Evolutionary conservation across 2,888 invertebrate genomes (phyloP).

Genomic region (Iselma pallidipennis): DNA sequence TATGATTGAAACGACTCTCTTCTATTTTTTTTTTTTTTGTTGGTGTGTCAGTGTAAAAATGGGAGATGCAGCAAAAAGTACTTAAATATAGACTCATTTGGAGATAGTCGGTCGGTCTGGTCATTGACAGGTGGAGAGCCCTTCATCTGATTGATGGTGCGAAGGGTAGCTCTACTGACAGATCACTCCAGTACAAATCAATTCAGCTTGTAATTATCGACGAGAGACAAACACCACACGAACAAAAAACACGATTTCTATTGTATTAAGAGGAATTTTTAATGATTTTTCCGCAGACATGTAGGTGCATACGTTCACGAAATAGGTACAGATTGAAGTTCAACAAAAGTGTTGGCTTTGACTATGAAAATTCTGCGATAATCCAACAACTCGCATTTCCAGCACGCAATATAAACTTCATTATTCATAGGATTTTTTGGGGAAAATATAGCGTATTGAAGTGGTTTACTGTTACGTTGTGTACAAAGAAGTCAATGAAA

Average conservation of each 20-base stretch:
- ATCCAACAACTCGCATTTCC: slow-evolving; percentile 25
- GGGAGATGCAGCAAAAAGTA: not conserved
- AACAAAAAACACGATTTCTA: too few relatives aligned
- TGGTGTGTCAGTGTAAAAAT: not conserved
- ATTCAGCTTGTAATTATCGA: slow-evolving; percentile 32
- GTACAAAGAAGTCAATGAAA: not conserved
- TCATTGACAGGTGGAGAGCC: slow-evolving; percentile 45
- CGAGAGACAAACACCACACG: too few relatives aligned
- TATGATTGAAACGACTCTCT: too few relatives aligned
- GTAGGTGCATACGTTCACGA: too few relatives aligned
- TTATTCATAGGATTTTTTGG: not conserved
- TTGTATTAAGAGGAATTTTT: too few relatives aligned
- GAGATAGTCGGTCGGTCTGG: slow-evolving; percentile 27
- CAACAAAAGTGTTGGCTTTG: too few relatives aligned
- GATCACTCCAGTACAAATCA: slow-evolving; percentile 37
- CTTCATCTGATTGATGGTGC: slow-evolving; percentile 47
- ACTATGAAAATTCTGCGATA: slow-evolving; percentile 15
- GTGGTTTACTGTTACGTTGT: too few relatives aligned
- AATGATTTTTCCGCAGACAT: too few relatives aligned
- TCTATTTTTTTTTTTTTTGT: too few relatives aligned
- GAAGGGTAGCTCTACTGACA: slow-evolving; percentile 41
- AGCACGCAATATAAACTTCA: slow-evolving; percentile 1
- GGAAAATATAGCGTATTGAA: too few relatives aligned
- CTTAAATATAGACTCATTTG: not conserved
- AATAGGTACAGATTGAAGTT: too few relatives aligned